Conservation (phyloP, 92 coral and sea anemone species). For the Heteractis magnifica region DNA sequence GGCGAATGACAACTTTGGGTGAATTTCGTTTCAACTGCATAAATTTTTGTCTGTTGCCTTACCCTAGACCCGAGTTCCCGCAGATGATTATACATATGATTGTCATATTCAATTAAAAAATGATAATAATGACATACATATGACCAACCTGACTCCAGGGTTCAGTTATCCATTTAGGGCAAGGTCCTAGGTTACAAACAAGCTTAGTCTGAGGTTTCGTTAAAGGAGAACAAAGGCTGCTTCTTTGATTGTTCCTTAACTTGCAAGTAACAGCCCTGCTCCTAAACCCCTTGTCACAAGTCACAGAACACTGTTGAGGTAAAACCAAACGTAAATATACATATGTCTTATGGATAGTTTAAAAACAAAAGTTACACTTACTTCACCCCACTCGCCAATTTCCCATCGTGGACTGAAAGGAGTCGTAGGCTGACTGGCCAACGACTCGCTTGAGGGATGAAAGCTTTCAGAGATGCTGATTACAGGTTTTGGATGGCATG, state of each 20-base stretch:
- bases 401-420: conserved; percentile 56
- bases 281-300: conserved; percentile 65
- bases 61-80: background rate
- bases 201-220: conserved; percentile 42
- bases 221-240: conserved; percentile 38
- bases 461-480: background rate
- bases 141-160: conserved; percentile 67
- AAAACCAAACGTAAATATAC: background rate
- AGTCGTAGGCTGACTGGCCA: conserved; percentile 11
- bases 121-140: background rate
- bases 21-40: too few species aligned
- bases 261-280: conserved; percentile 58
- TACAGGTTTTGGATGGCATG: conserved; percentile 43
- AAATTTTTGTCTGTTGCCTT: too few species aligned
- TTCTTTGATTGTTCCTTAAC: conserved; percentile 24
- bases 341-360: background rate
- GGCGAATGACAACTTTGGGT: too few species aligned
- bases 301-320: conserved; percentile 74
- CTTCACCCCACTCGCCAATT: conserved; percentile 69
- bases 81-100: background rate
- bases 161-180: conserved; percentile 66
- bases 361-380: conserved; percentile 12
- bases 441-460: background rate
- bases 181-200: conserved; percentile 58
- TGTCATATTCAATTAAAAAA: background rate